These are phyloP conservation scores for Arizona elegans DNA, from an alignment of 2,113 vertebrate species.

Conservation along the genomic window DNA sequence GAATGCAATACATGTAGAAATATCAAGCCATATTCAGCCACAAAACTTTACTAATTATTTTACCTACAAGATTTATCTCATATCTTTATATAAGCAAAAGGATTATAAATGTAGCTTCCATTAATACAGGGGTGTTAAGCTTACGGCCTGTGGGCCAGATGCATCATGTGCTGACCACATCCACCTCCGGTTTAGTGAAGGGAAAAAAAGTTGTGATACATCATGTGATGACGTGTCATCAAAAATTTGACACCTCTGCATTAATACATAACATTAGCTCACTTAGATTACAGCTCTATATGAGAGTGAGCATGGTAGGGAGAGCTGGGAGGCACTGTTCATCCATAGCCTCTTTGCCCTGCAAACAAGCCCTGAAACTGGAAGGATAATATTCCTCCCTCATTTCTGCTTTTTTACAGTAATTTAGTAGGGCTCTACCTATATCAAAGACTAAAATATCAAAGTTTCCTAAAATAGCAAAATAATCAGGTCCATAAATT, in stretches of 20 bases:
- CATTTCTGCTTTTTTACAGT: not conserved
- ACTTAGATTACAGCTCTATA: not conserved
- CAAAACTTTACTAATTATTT: constrained; percentile 13
- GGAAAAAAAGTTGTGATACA: no score
- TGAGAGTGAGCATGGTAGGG: not conserved
- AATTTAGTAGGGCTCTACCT: not conserved
- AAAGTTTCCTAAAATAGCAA: not conserved
- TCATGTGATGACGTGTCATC: no score
- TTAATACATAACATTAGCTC: not conserved
- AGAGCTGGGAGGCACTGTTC: not conserved
- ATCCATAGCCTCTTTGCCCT: not conserved
- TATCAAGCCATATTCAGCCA: constrained; percentile 7
- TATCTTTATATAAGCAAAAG: not conserved
- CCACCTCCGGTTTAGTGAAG: no score
- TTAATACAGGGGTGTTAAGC: not conserved
- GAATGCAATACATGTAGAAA: constrained; percentile 48
- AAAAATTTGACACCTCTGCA: no score
- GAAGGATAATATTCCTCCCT: not conserved
- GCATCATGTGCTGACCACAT: no score
- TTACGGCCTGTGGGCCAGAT: no score
- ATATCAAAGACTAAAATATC: not conserved
- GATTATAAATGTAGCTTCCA: not conserved
- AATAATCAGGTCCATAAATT: not conserved
- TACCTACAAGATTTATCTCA: not conserved
- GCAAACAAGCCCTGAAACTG: not conserved